A percentile compares a stretch with the other conserved stretches of the same genome.
phyloP scores from a whole-genome alignment of 1,140 invertebrate species.

The Ptiloglossa arizonensis region DNA sequence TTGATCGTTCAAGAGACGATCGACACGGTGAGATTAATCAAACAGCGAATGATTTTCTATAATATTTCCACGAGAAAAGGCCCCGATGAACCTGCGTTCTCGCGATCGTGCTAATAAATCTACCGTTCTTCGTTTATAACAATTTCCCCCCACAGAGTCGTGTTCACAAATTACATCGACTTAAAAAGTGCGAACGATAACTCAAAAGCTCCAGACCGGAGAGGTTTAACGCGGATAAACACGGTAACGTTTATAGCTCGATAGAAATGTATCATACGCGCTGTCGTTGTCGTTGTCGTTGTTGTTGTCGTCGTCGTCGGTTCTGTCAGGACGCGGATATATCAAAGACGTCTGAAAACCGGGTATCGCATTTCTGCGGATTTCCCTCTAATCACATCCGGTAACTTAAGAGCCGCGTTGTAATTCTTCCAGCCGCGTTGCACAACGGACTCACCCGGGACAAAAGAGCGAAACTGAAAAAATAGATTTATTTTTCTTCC shows the following conservation, averaged over 20 bases:
- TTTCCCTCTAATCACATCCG: constrained; percentile 59
- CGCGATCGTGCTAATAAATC: too few relatives aligned
- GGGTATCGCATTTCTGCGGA: constrained; percentile 18
- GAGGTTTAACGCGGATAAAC: not conserved
- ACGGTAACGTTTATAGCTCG: not conserved
- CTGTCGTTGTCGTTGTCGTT: not conserved
- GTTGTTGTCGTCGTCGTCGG: not conserved
- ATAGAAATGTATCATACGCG: constrained; percentile 7
- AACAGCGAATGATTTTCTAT: too few relatives aligned
- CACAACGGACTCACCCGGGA: constrained; percentile 21
- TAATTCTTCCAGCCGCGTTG: constrained; percentile 39
- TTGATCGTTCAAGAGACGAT: too few relatives aligned
- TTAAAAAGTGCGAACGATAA: not conserved
- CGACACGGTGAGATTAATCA: too few relatives aligned
- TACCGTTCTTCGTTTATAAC: not conserved
- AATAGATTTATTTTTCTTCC: constrained; percentile 67
- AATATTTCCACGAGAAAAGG: too few relatives aligned
- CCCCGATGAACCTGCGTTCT: too few relatives aligned
- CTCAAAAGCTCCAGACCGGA: not conserved
- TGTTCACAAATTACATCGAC: not conserved
- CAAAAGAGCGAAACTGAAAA: constrained; percentile 56
- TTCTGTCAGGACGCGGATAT: not conserved
- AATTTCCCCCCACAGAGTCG: not conserved
- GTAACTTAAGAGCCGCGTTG: constrained; percentile 46
- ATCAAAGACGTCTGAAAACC: not conserved